Conservation (phyloP, 2,888 invertebrate genomes). For the Emesis furor region DNA sequence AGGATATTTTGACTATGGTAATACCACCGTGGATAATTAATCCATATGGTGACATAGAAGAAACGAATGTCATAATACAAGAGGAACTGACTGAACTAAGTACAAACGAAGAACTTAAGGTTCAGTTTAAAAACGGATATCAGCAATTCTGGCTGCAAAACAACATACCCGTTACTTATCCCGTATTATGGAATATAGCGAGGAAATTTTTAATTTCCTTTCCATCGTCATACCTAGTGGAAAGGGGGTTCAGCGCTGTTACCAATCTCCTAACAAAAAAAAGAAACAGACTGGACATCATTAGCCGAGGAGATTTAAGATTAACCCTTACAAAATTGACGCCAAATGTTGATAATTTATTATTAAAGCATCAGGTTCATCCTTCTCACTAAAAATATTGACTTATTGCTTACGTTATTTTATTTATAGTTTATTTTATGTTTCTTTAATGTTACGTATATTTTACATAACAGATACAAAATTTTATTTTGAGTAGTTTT, state of each 20-base stretch:
- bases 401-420: slow-evolving; percentile 31
- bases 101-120: slow-evolving; percentile 46
- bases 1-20: slow-evolving; percentile 47
- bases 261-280: slow-evolving; percentile 44
- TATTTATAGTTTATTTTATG: slow-evolving; percentile 27
- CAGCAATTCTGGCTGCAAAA: slow-evolving; percentile 48
- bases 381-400: slow-evolving; percentile 67
- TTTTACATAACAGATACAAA: slow-evolving; percentile 13
- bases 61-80: slow-evolving; percentile 47
- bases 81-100: slow-evolving; percentile 48
- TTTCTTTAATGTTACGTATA: too few species aligned
- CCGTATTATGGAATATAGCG: slow-evolving; percentile 30
- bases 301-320: slow-evolving; percentile 44
- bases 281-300: slow-evolving; percentile 55
- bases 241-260: slow-evolving; percentile 43
- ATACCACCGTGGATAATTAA: slow-evolving; percentile 61
- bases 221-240: slow-evolving; percentile 21
- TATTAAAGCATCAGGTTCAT: slow-evolving; percentile 72
- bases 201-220: slow-evolving; percentile 40
- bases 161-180: slow-evolving; percentile 34
- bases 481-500: slow-evolving; percentile 39
- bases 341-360: slow-evolving; percentile 73
- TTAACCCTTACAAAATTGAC: slow-evolving; percentile 73
- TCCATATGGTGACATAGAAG: slow-evolving; percentile 55
- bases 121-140: slow-evolving; percentile 56